Evolutionary conservation across 2,888 invertebrate genomes (phyloP).

Genomic region (Germaria angustata): DNA sequence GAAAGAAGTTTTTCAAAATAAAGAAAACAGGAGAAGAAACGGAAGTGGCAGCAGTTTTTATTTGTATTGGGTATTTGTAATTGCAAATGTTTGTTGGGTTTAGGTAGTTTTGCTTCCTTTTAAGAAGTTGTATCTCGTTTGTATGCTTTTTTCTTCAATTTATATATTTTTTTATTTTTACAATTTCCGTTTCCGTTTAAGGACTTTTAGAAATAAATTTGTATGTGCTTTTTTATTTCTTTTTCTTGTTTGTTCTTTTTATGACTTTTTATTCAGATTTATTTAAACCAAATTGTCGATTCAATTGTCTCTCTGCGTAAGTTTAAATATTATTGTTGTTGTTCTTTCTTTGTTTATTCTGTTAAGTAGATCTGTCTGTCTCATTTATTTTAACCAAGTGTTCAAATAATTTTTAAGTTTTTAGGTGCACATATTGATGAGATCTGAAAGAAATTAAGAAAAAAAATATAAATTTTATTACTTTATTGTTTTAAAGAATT

Average conservation of each 20-base stretch:
- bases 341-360: not conserved
- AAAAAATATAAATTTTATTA: not conserved
- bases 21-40: constrained; percentile 24
- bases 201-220: constrained; percentile 22
- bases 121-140: not conserved
- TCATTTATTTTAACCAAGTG: not conserved
- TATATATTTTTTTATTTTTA: constrained; percentile 54
- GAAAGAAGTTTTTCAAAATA: constrained; percentile 5
- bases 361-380: not conserved
- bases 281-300: constrained; percentile 59
- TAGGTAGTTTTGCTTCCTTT: constrained; percentile 50
- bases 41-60: constrained; percentile 59
- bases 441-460: constrained; percentile 2
- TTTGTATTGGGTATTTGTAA: constrained; percentile 55
- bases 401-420: not conserved
- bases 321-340: constrained; percentile 11
- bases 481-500: not conserved
- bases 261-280: constrained; percentile 56
- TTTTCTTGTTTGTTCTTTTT: constrained; percentile 26
- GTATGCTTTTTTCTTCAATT: constrained; percentile 22
- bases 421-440: not conserved
- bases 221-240: not conserved
- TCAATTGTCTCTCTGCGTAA: constrained; percentile 44
- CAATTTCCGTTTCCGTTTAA: constrained; percentile 63
- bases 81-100: constrained; percentile 62